A percentile compares a stretch with the other conserved stretches of the same genome.
These are phyloP conservation scores for Dolichomitus sp. DNA, from an alignment of 2,888 invertebrate genomes.

Conservation along the genomic window DNA sequence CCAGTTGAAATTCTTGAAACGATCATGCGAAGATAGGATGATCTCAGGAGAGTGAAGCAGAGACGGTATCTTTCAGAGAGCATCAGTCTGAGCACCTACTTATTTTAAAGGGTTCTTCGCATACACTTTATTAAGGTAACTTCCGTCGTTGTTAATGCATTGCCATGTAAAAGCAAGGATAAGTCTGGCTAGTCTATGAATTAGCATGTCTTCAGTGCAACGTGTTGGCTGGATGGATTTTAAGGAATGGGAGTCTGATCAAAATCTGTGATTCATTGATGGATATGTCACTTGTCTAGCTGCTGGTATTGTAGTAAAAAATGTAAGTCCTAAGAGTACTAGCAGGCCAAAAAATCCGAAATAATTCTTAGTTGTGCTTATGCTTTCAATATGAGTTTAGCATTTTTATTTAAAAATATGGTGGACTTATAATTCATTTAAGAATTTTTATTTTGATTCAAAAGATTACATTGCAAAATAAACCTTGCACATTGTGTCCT, in stretches of 20 bases:
- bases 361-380: too few relatives aligned
- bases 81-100: neutral
- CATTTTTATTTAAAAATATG: too few relatives aligned
- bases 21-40: neutral
- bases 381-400: too few relatives aligned
- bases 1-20: constrained; percentile 40
- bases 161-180: neutral
- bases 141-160: constrained; percentile 11
- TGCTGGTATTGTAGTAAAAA: too few relatives aligned
- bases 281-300: neutral
- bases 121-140: neutral
- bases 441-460: too few relatives aligned
- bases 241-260: neutral
- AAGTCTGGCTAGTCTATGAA: neutral
- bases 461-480: too few relatives aligned
- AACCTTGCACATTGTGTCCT: too few relatives aligned
- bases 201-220: neutral
- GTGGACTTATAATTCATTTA: too few relatives aligned
- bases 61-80: neutral
- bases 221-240: neutral
- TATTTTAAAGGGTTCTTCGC: neutral
- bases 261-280: neutral
- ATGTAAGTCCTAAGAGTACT: too few relatives aligned
- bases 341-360: too few relatives aligned
- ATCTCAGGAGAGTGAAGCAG: neutral